These are phyloP conservation scores for Apodemia mormo DNA, from an alignment of 2,888 invertebrate genomes.

Conservation along the genomic window DNA sequence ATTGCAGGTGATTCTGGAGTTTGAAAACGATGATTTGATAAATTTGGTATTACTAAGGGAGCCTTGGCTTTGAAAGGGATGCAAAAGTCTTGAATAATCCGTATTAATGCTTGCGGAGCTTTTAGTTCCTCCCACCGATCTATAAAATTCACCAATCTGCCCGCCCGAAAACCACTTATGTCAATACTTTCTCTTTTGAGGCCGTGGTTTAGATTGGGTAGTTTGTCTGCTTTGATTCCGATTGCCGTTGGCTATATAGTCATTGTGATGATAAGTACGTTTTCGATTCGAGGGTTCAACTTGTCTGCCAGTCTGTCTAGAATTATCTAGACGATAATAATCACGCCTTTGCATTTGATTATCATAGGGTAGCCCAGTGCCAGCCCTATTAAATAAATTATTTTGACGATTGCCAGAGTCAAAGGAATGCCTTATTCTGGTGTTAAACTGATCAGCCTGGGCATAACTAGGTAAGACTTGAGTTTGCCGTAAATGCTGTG, in stretches of 20 bases:
- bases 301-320: not conserved
- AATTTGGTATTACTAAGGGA: not conserved
- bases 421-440: not conserved
- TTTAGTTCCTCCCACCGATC: not conserved
- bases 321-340: not conserved
- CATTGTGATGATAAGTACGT: not conserved
- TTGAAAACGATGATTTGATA: conserved; percentile 7
- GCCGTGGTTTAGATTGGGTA: not conserved
- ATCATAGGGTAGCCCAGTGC: not conserved
- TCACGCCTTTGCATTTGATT: not conserved
- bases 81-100: not conserved
- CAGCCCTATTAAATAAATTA: not conserved
- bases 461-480: conserved; percentile 5
- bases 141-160: not conserved
- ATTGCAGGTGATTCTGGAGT: conserved; percentile 22
- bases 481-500: not conserved
- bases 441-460: not conserved
- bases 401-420: not conserved
- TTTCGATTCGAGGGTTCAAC: not conserved
- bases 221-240: not conserved
- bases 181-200: not conserved
- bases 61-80: not conserved
- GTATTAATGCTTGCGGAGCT: not conserved
- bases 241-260: not conserved
- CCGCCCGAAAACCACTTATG: not conserved